These are phyloP conservation scores for Merops nubicus DNA, from an alignment of 2,113 vertebrate species.

Conservation along the genomic window DNA sequence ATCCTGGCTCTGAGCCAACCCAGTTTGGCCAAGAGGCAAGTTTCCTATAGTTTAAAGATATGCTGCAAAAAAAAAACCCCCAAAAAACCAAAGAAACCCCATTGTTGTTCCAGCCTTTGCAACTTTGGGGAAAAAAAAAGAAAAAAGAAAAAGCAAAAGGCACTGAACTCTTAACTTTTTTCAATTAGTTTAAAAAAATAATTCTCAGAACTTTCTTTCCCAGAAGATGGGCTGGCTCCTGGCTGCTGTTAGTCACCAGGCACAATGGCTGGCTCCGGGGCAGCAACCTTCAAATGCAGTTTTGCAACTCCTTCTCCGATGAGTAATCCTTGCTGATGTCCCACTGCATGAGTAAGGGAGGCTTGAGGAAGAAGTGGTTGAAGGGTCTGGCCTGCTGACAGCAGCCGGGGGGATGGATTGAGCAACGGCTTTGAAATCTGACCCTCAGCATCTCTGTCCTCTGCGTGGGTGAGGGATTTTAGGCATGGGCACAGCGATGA, in stretches of 20 bases:
- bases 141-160: not conserved
- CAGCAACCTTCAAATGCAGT: not conserved
- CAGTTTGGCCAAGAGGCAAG: not conserved
- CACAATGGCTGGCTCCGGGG: conserved; percentile 2
- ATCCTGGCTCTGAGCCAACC: not conserved
- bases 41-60: conserved; percentile 27
- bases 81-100: not conserved
- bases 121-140: not conserved
- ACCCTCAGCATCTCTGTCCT: not conserved
- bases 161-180: not conserved
- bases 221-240: conserved; percentile 9
- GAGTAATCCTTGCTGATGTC: conserved; percentile 28
- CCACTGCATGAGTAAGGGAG: not conserved
- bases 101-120: not conserved
- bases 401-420: not conserved
- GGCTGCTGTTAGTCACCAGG: not conserved
- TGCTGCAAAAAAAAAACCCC: not conserved
- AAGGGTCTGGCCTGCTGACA: conserved; percentile 26
- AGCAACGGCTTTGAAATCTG: not conserved
- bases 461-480: not conserved
- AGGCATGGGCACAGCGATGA: not conserved
- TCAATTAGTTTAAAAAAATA: not conserved
- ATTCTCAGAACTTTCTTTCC: conserved; percentile 38
- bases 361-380: conserved; percentile 23
- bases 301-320: conserved; percentile 8